These are phyloP conservation scores for Littorina saxatilis DNA, from an alignment of 1,140 invertebrate species.

Conservation along the genomic window DNA sequence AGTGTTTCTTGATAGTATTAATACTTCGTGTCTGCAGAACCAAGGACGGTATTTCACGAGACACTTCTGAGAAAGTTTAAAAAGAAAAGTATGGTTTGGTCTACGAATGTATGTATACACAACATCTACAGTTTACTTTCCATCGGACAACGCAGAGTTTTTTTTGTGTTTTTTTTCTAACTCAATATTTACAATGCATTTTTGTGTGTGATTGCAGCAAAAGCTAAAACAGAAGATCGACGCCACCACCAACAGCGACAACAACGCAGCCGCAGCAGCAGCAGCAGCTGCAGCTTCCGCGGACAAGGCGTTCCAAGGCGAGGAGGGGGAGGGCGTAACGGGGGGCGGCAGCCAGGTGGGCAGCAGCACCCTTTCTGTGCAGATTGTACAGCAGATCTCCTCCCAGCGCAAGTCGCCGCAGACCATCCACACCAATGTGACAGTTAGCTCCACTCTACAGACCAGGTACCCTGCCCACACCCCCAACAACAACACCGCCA, in stretches of 20 bases:
- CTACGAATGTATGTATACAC: too few relatives aligned
- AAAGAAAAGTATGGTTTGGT: too few relatives aligned
- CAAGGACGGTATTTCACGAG: too few relatives aligned
- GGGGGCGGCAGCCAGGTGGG: slow-evolving; percentile 49
- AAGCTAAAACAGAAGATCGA: slow-evolving; percentile 67
- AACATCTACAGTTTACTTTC: too few relatives aligned
- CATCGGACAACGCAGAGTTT: too few relatives aligned
- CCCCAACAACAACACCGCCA: slow-evolving; percentile 1
- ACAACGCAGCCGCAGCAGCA: slow-evolving; percentile 40
- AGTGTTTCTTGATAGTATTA: too few relatives aligned
- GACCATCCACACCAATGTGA: slow-evolving; percentile 94
- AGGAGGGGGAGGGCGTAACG: slow-evolving; percentile 51
- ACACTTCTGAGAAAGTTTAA: too few relatives aligned
- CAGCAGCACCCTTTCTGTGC: slow-evolving; percentile 86
- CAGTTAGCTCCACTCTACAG: slow-evolving; percentile 84
- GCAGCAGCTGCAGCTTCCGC: slow-evolving; percentile 54
- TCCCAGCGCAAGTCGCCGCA: slow-evolving; percentile 89
- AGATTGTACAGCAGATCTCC: slow-evolving; percentile 93
- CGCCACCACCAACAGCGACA: slow-evolving; percentile 59
- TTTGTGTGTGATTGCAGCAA: too few relatives aligned
- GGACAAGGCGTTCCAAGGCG: slow-evolving; percentile 60
- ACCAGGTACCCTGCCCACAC: slow-evolving; percentile 46
- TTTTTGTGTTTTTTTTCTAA: too few relatives aligned
- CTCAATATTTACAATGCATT: too few relatives aligned
- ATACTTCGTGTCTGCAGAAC: too few relatives aligned